Base-by-base conservation (phyloP, 2,797 vertebrate species). In the Chlorospingus semifuscus region DNA sequence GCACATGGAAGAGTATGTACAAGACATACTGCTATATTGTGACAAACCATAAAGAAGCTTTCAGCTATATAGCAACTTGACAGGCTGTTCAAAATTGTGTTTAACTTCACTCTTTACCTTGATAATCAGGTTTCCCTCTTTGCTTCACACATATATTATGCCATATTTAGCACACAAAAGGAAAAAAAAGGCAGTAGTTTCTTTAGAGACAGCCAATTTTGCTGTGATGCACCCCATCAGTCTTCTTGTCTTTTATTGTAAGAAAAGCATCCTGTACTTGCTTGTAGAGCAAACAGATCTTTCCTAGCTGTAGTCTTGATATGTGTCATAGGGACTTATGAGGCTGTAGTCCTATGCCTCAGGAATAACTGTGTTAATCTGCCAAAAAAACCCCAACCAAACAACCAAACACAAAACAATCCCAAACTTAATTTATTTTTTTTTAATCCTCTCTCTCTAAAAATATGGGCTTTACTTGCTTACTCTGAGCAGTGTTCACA, bases 31-130 rank as follows among this genome's bases (percentile, higher is more conserved):
- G 53, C 64, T 93, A 50, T 93, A 84, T 57, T 91, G 57, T 91
- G 93, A 94, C 87, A 95, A 94, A 88, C 39, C 57, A 65, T 65
- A 81, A 81, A 83, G 69, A 81, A 81, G 50, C 72, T 96, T 90
- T 96, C 83, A 94, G 86, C 60, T 83, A 27, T 74, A 87, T 3
- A 82, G 77, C n/a, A 36, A 56, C 65, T 82, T 91, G 88, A 90
- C 86, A 93, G 47, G 30, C 56, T 90, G 77, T 59, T 95, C 56
- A 96, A 84, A 95, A 84, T 39, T 34, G 47, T 72, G 70, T 92
- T 95, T 86, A 86, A 82, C 83, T 53, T 89, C 71, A 72, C 41
- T 93, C 71, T 94, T 82, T 90, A 92, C 78, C 59, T 85, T 68
- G 52, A 69, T 66, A 87, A 94, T 88, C 34, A 72, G 46, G 42